Evolutionary conservation across 2,888 invertebrate species (phyloP).

Genomic region (Chymomyza procnemis): DNA sequence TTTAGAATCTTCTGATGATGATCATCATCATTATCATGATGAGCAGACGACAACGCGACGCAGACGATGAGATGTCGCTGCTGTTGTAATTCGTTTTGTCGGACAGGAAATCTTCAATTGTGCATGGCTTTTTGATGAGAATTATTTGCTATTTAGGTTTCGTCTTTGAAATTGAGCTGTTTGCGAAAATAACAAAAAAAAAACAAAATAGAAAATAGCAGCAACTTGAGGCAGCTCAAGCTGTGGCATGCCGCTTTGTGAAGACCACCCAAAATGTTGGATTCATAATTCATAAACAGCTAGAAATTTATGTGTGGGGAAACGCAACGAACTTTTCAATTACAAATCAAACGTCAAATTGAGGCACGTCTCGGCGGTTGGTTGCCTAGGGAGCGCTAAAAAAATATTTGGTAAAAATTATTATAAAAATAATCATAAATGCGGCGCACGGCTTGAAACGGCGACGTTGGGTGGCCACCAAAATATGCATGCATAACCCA

Average conservation of each 20-base stretch:
- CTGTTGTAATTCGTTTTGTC: constrained; percentile 23
- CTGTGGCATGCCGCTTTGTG: not conserved
- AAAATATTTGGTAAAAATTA: constrained; percentile 30
- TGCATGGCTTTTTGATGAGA: constrained; percentile 4
- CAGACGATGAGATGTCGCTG: constrained; percentile 11
- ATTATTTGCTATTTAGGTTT: constrained; percentile 18
- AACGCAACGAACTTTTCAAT: constrained; percentile 45
- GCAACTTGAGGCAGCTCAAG: not conserved
- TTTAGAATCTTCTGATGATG: constrained; percentile 37
- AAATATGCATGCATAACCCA: constrained; percentile 12
- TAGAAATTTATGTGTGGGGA: constrained; percentile 25
- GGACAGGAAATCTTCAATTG: constrained; percentile 67
- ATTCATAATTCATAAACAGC: constrained; percentile 42
- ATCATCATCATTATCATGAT: constrained; percentile 28
- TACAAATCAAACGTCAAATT: constrained; percentile 63
- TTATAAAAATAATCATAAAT: constrained; percentile 49
- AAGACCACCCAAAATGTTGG: constrained; percentile 55
- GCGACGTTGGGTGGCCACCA: constrained; percentile 13
- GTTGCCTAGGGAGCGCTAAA: not conserved
- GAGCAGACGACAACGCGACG: constrained; percentile 20
- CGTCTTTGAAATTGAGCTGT: constrained; percentile 52
- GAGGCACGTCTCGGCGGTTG: constrained; percentile 39
- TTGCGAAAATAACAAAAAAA: constrained; percentile 21
- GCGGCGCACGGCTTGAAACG: constrained; percentile 1
- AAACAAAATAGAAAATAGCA: not conserved